Evolutionary conservation across 2,113 vertebrate genomes (phyloP), one percentile per base, ranked within the genome.

Genomic region (Percina caprodes): DNA sequence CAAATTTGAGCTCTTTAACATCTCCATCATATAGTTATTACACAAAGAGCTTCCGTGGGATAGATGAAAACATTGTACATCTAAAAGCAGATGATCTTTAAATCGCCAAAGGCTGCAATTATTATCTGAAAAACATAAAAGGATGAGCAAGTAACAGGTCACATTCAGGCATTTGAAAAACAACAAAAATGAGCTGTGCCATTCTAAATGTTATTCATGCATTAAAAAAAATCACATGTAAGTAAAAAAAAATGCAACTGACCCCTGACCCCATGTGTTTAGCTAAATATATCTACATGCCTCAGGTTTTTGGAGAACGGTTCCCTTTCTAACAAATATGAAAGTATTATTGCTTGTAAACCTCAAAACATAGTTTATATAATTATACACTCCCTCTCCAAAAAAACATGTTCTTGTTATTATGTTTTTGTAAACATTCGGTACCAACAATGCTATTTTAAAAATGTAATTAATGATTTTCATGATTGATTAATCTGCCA

Each of bases 1-100:
- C 19, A 74, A 85, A 51, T 56, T 63, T 59, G 39, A 63, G 62
- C 24, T 26, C 58, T 70, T 58, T 39, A 70, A 74, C 21, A 3
- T 49, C 49, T 52, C 55, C 33, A 19, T 74, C 56, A 19, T 55
- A 7, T 5, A 35, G 35, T 35, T 35, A 21, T 80, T 68, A 54
- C 6, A 30, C 79, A 60, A 85, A 59, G 51, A 68, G 55, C 66
- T 75, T 62, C 60, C 0, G 6, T 60, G 9, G 13, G 69, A 59
- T 30, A 42, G n/a, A n/a, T 45, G 11, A 74, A 78, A 61, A 70
- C 42, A 9, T 21, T 0, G 10, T 5, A 49, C 18, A 46, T 58
- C 1, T 62, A 42, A 45, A 69, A 77, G 48, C 45, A 45, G 65
- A 62, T 66, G 52, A 62, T 58, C 14, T 66, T 23, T 67, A 33